phyloP scores from a whole-genome alignment of 2,113 vertebrate genomes.

The Podocnemis expansa region DNA sequence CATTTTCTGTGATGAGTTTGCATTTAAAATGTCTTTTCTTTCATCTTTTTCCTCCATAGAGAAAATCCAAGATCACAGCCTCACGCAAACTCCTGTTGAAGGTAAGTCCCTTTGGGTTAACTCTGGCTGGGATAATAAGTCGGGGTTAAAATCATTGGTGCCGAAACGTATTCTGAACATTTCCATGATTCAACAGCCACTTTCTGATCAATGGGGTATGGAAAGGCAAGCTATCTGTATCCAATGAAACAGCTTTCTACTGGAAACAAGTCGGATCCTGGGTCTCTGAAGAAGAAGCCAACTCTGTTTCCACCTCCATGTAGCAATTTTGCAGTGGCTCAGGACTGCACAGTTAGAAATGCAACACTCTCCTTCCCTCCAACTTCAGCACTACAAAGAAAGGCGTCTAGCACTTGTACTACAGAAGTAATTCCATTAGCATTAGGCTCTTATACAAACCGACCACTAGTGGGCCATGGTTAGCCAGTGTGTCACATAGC shows the following conservation, averaged over 20 bases:
- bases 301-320: neutral
- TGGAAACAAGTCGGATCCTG: neutral
- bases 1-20: neutral
- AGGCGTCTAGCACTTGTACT: neutral
- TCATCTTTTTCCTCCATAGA: constrained; percentile 63
- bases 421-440: neutral
- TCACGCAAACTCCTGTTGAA: constrained; percentile 94
- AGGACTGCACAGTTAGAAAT: neutral
- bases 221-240: neutral
- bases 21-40: neutral
- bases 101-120: constrained; percentile 75
- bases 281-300: neutral
- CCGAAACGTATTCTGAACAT: neutral
- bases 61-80: constrained; percentile 94
- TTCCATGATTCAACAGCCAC: neutral
- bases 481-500: neutral
- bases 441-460: neutral
- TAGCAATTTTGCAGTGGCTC: neutral
- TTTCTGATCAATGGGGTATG: neutral
- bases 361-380: neutral
- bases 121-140: neutral
- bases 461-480: neutral
- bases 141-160: accelerated
- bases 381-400: neutral
- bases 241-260: neutral